Evolutionary conservation across 1,140 invertebrate genomes (phyloP).

Genomic region (Lordiphosa stackelbergi): DNA sequence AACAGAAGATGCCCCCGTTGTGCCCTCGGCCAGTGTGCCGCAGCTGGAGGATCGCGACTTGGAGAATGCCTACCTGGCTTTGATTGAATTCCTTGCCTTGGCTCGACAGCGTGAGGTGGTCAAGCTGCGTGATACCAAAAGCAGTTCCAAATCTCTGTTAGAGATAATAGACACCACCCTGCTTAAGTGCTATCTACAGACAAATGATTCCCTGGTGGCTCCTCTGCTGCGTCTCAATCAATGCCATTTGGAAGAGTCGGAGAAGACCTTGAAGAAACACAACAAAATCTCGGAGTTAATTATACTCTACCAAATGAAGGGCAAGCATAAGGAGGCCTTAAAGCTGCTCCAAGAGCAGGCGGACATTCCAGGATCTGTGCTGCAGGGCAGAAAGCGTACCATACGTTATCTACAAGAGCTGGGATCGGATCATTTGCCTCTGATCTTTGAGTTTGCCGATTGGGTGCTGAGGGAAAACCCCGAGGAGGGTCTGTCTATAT

Average conservation of each 20-base stretch:
- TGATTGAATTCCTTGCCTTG: conserved; percentile 93
- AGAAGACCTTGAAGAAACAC: conserved; percentile 90
- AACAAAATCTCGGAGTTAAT: conserved; percentile 95
- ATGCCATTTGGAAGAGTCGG: conserved; percentile 96
- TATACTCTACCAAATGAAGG: conserved; percentile 96
- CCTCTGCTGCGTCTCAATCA: conserved; percentile 94
- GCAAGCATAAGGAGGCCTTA: conserved; percentile 93
- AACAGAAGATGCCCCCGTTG: conserved; percentile 77
- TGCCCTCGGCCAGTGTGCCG: conserved; percentile 75
- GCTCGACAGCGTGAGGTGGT: conserved; percentile 81
- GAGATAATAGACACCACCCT: conserved; percentile 98
- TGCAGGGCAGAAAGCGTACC: conserved; percentile 89
- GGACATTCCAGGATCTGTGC: conserved; percentile 82
- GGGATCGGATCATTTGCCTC: conserved; percentile 89
- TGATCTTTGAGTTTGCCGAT: conserved; percentile 96
- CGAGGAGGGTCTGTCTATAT: conserved; percentile 94
- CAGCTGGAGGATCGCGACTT: conserved; percentile 89
- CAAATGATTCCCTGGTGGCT: conserved; percentile 95
- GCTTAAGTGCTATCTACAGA: conserved; percentile 97
- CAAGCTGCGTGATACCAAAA: conserved; percentile 60
- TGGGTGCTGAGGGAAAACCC: conserved; percentile 93
- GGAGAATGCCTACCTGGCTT: conserved; percentile 90
- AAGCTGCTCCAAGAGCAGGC: conserved; percentile 91
- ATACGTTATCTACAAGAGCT: conserved; percentile 95
- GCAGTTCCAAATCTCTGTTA: conserved; percentile 81